Conservation (phyloP, 2,888 invertebrate species). For the Amphimallon solstitiale region DNA sequence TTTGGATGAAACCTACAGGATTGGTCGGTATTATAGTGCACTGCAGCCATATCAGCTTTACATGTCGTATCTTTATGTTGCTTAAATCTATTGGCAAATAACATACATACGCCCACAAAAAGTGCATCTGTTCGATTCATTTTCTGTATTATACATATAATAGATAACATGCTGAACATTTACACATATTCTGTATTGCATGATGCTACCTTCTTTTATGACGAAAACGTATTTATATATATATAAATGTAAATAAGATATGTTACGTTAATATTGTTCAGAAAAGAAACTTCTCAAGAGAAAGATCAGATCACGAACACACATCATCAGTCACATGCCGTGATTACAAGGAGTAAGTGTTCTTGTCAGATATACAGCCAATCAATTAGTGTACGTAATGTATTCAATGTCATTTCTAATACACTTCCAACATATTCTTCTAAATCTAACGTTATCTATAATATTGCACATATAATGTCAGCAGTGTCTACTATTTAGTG, state of each 20-base stretch:
- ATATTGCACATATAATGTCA: constrained; percentile 21
- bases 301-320: constrained; percentile 9
- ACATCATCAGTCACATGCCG: constrained; percentile 37
- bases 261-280: constrained; percentile 6
- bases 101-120: constrained; percentile 33
- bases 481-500: constrained; percentile 17
- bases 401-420: constrained; percentile 19
- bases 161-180: constrained; percentile 50
- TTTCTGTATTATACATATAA: constrained; percentile 23
- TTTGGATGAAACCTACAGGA: constrained; percentile 28
- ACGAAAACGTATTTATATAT: neutral
- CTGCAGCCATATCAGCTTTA: constrained; percentile 38
- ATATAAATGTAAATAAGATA: constrained; percentile 12
- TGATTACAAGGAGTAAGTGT: constrained; percentile 40
- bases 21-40: constrained; percentile 35
- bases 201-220: constrained; percentile 18
- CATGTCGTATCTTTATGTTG: constrained; percentile 28
- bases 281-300: constrained; percentile 26
- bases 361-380: constrained; percentile 21
- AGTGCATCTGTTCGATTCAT: constrained; percentile 35
- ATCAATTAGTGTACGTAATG: neutral
- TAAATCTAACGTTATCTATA: constrained; percentile 25
- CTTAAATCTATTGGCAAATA: constrained; percentile 35
- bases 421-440: constrained; percentile 9
- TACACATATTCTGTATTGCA: constrained; percentile 32